phyloP scores from a whole-genome alignment of 2,888 invertebrate species.

The Limnephilus auricula region DNA sequence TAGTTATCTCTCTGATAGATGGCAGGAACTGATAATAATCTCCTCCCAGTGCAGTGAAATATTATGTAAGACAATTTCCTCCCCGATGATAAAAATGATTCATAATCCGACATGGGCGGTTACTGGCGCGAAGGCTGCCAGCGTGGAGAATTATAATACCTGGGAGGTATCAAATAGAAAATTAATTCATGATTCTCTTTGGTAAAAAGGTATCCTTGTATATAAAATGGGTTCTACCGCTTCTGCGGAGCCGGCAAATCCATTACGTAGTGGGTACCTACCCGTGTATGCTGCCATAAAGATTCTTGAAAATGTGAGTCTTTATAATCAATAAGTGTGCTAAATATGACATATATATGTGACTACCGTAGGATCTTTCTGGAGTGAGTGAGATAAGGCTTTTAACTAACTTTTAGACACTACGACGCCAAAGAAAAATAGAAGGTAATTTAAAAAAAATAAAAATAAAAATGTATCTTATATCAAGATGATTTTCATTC shows the following conservation, averaged over 20 bases:
- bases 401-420: too few species aligned
- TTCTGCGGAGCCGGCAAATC: neutral
- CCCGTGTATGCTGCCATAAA: neutral
- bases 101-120: neutral
- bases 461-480: neutral
- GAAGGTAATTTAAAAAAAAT: too few species aligned
- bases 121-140: neutral
- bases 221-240: neutral
- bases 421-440: too few species aligned
- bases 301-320: neutral
- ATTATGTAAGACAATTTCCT: neutral
- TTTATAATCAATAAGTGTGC: neutral
- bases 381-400: too few species aligned
- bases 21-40: neutral
- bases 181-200: constrained; percentile 2
- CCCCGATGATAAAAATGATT: neutral
- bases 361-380: neutral
- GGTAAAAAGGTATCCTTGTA: neutral
- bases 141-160: neutral
- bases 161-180: neutral
- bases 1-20: neutral
- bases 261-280: neutral
- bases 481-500: neutral
- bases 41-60: neutral
- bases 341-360: neutral